Evolutionary conservation across 2,888 invertebrate genomes (phyloP).

Genomic region (Drosophila suboccidentalis): DNA sequence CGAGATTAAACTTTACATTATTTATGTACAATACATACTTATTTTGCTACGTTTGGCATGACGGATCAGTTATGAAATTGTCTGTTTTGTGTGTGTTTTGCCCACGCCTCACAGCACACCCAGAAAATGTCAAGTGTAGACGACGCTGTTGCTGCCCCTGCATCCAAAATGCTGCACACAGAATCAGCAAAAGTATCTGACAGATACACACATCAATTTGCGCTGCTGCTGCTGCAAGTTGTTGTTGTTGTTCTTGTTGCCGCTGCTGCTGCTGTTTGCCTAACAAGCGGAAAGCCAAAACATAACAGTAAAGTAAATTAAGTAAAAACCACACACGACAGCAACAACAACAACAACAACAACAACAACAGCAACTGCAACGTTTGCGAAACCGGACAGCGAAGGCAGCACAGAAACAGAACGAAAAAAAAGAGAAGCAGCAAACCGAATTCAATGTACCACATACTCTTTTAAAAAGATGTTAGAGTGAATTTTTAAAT

Average conservation of each 20-base stretch:
- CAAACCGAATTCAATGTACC: conserved; percentile 24
- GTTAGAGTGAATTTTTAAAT: background rate
- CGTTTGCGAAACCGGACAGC: conserved; percentile 62
- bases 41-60: conserved; percentile 33
- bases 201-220: conserved; percentile 63
- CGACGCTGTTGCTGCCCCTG: conserved; percentile 29
- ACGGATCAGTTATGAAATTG: conserved; percentile 56
- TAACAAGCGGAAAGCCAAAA: conserved; percentile 76
- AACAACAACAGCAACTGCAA: conserved; percentile 54
- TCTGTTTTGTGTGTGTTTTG: conserved; percentile 23
- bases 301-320: conserved; percentile 78
- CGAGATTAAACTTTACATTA: conserved; percentile 31
- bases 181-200: conserved; percentile 65
- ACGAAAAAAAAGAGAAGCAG: conserved; percentile 19
- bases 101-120: conserved; percentile 69
- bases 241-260: conserved; percentile 13
- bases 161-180: conserved; percentile 41
- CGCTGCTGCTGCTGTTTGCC: conserved; percentile 55
- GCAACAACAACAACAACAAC: conserved; percentile 33
- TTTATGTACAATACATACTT: conserved; percentile 14
- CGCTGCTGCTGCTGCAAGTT: conserved; percentile 30
- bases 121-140: conserved; percentile 68
- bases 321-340: conserved; percentile 68
- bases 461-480: background rate
- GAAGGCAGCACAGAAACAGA: conserved; percentile 29